Evolutionary conservation across 2,797 vertebrate genomes (phyloP), one percentile per base, ranked within the genome.

Genomic region (Acipenser ruthenus): DNA sequence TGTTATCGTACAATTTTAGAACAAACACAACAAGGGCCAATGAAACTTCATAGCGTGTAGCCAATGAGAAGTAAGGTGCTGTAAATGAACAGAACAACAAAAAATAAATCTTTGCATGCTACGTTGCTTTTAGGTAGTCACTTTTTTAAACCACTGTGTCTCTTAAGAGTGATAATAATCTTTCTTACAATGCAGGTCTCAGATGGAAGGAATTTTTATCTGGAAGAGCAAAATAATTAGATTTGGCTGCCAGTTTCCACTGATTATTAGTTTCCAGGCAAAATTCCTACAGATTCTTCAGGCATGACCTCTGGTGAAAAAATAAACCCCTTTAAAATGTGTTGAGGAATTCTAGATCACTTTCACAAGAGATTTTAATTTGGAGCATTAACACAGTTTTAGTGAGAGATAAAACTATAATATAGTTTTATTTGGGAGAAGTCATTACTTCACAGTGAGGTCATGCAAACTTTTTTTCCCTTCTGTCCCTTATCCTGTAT

Each of bases 171-270:
- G 87, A 93, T 90, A 87, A 88, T 90, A 84, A 89, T 92, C 88
- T 89, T 84, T 87, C 88, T 86, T 84, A 83, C 88, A 83, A 89
- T 86, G 83, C 85, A 87, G 89, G 90, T 91, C 92, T 95, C 91
- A 94, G 91, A 90, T 47, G 91, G 92, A 95, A 95, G 89, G 93
- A 95, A 94, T 94, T 92, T 91, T 90, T 91, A 90, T 93, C 90
- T 94, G 93, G 91, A 93, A 88, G 87, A 90, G 87, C 86, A 89
- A 89, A 82, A 88, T 90, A 92, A 87, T 90, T 88, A 91, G 83
- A 78, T 89, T 87, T 84, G 88, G 90, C 90, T 92, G 92, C 90
- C 90, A 92, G 87, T 94, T 94, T 94, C 93, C 92, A 93, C 89
- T 92, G 89, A 88, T 86, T 87, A 90, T 86, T 88, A 91, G 85